Base-by-base conservation (phyloP, 2,113 vertebrate species). In the Dryoscopus gambensis region DNA sequence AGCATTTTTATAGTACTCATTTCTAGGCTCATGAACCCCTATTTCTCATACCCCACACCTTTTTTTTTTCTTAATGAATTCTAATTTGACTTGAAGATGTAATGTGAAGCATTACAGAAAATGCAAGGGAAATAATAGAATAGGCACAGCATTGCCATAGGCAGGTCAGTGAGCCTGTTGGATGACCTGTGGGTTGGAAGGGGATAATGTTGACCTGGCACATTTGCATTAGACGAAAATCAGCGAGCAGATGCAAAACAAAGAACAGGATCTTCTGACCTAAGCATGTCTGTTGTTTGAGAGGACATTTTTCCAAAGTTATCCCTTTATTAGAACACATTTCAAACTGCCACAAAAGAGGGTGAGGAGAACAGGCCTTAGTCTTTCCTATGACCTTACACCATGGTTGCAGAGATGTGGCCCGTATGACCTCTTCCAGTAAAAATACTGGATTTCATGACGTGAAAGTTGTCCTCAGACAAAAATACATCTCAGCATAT, bases 371-470 rank as follows among this genome's bases (percentile, higher is more conserved):
- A 27, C 21, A 49, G 0, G 2, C 12, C 64, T 25, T 10, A 56
- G 20, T 44, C 37, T 40, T 52, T 91, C 22, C n/a, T 75, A 63
- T 0, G 0, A 56, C 35, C 42, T 83, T n/a, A 57, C 10, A 70
- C 18, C 24, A 70, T 0, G 1, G 30, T 9, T 93, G 77, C 3
- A 6, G 37, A 81, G 30, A 74, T 0, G 1, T 3, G 2, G 59
- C 19, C 52, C 6, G 3, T 13, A 59, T 64, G 55, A 64, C 12
- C 1, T 2, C 31, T 56, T 85, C 39, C 44, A 84, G 11, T 20
- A 87, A 3, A 74, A 84, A 84, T 74, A 46, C 0, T 37, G 16
- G 13, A 30, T 82, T 71, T 60, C 2, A 6, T 17, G n/a, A 28
- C 50, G 83, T 33, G 33, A 46, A 78, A 16, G 30, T 62, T 73